Evolutionary conservation across 1,140 invertebrate genomes (phyloP).

Genomic region (Microplitis mediator): DNA sequence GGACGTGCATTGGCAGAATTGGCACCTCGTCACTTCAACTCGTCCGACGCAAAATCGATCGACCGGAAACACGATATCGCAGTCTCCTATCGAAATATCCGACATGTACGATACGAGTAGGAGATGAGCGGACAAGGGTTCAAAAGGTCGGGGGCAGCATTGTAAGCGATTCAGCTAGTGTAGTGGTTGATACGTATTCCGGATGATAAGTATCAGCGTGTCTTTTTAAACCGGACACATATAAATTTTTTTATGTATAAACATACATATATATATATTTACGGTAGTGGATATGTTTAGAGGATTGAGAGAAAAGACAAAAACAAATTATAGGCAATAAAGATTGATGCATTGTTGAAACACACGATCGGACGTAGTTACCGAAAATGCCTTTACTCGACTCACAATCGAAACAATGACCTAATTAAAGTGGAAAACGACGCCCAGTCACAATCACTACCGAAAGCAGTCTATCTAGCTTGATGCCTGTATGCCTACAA

Average conservation of each 20-base stretch:
- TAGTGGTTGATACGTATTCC: not conserved
- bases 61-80: conserved; percentile 25
- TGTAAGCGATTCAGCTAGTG: conserved; percentile 4
- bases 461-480: not conserved
- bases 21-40: conserved; percentile 17
- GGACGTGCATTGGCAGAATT: not conserved
- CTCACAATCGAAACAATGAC: conserved; percentile 50
- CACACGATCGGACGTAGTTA: conserved; percentile 26
- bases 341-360: not conserved
- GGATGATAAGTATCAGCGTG: not conserved
- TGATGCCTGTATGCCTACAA: conserved; percentile 34
- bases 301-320: not conserved
- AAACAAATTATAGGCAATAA: not conserved
- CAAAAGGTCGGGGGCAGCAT: not conserved
- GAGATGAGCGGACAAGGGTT: conserved; percentile 17
- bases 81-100: conserved; percentile 25
- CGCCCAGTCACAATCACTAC: not conserved
- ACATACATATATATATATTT: not conserved
- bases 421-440: conserved; percentile 38
- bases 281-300: not conserved
- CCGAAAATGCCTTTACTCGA: conserved; percentile 38
- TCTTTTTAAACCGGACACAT: not conserved
- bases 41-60: conserved; percentile 19
- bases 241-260: too few relatives aligned
- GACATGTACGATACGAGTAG: not conserved